Evolutionary conservation across 2,888 invertebrate genomes (phyloP).

Genomic region (Meliscaeva auricollis): DNA sequence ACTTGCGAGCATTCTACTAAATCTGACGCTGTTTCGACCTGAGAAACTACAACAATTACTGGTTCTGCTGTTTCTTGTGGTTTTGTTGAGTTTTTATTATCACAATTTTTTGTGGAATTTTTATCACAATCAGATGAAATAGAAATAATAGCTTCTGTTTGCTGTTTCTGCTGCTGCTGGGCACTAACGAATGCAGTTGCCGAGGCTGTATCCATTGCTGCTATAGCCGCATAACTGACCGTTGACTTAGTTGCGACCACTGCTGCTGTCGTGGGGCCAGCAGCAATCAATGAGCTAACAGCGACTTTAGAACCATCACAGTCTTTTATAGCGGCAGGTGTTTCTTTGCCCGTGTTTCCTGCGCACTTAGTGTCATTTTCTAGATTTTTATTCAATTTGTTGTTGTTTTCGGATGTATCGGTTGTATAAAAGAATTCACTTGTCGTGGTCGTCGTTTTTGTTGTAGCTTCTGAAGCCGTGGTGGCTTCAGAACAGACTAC

Average conservation of each 20-base stretch:
- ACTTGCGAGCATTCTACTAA: slow-evolving; percentile 49
- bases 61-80: slow-evolving; percentile 59
- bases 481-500: slow-evolving; percentile 13
- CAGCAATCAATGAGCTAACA: slow-evolving; percentile 44
- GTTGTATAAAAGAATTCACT: slow-evolving; percentile 50
- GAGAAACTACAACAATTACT: slow-evolving; percentile 31
- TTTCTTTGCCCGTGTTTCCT: slow-evolving; percentile 33
- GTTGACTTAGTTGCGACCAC: slow-evolving; percentile 19
- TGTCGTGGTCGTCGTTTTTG: slow-evolving; percentile 58
- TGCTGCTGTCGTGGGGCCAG: slow-evolving; percentile 10
- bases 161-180: slow-evolving; percentile 60
- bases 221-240: slow-evolving; percentile 62
- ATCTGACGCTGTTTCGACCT: slow-evolving; percentile 63
- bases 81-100: slow-evolving; percentile 67
- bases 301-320: slow-evolving; percentile 3
- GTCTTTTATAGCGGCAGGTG: slow-evolving; percentile 12
- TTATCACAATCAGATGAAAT: slow-evolving; percentile 53
- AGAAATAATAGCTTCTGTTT: slow-evolving; percentile 14
- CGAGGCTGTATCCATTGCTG: slow-evolving; percentile 64
- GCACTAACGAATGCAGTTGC: slow-evolving; percentile 65
- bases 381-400: slow-evolving; percentile 77
- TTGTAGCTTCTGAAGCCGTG: slow-evolving; percentile 20
- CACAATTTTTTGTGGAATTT: slow-evolving; percentile 64
- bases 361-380: slow-evolving; percentile 49
- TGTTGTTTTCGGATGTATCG: neutral